Evolutionary conservation across 92 coral and sea anemone genomes (phyloP).

Genomic region (Siderastrea radians): DNA sequence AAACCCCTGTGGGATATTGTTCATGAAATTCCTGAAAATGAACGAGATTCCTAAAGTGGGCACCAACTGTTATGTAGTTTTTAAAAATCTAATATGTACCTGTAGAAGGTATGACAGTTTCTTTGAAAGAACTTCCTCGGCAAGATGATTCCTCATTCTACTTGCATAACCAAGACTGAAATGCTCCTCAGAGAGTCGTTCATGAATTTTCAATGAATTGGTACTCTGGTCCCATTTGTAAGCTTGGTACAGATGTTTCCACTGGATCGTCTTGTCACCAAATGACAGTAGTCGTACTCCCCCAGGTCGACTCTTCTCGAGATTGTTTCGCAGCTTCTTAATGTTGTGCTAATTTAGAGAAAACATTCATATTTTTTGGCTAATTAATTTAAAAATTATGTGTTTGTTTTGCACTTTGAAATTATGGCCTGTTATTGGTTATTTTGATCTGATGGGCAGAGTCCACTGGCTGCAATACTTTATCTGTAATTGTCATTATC

Average conservation of each 20-base stretch:
- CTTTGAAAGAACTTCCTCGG: conserved; percentile 53
- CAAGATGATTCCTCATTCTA: conserved; percentile 63
- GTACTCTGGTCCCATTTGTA: conserved; percentile 61
- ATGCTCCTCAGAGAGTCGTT: conserved; percentile 45
- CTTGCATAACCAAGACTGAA: conserved; percentile 56
- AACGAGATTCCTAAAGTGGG: too few species aligned
- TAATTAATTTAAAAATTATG: too few species aligned
- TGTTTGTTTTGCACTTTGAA: too few species aligned
- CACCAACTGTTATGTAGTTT: too few species aligned
- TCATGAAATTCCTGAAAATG: too few species aligned
- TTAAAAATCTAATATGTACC: conserved; percentile 2
- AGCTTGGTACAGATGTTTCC: conserved; percentile 47
- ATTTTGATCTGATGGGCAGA: too few species aligned
- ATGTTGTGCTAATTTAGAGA: conserved; percentile 59
- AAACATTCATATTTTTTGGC: neutral
- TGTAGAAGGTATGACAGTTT: conserved; percentile 49
- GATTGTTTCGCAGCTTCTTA: conserved; percentile 66
- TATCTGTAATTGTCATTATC: too few species aligned
- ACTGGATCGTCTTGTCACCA: conserved; percentile 38
- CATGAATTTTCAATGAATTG: conserved; percentile 45
- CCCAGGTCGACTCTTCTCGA: conserved; percentile 40
- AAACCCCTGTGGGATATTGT: too few species aligned
- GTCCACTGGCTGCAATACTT: too few species aligned
- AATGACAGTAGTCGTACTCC: conserved; percentile 38
- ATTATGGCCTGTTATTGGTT: too few species aligned